Evolutionary conservation across 2,888 invertebrate genomes (phyloP).

Genomic region (Caenorhabditis doughertyi): DNA sequence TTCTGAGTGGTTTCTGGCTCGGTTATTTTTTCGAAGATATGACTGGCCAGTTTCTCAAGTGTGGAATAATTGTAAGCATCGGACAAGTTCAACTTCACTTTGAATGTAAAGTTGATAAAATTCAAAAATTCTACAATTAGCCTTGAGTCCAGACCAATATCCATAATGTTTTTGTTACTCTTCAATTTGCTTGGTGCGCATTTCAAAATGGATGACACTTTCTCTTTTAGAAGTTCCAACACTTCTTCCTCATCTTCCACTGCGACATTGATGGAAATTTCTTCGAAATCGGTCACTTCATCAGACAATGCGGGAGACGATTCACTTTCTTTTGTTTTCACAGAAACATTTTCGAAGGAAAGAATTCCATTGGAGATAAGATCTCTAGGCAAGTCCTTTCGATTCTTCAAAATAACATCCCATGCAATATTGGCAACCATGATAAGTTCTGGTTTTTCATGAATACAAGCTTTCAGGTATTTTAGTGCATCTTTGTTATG

Average conservation of each 20-base stretch:
- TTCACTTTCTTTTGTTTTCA: slow-evolving; percentile 21
- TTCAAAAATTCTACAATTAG: slow-evolving; percentile 64
- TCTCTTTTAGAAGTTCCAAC: slow-evolving; percentile 50
- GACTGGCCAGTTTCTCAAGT: slow-evolving; percentile 60
- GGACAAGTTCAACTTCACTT: slow-evolving; percentile 65
- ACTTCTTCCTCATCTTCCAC: slow-evolving; percentile 63
- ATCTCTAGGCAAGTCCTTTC: slow-evolving; percentile 73
- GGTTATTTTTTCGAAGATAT: slow-evolving; percentile 53
- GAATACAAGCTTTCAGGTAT: slow-evolving; percentile 71
- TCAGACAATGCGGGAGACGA: slow-evolving; percentile 8
- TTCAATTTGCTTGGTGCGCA: slow-evolving; percentile 46
- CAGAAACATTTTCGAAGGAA: slow-evolving; percentile 31
- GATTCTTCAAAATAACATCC: slow-evolving; percentile 69
- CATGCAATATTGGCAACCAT: slow-evolving; percentile 78
- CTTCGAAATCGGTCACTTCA: slow-evolving; percentile 28
- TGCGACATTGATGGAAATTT: slow-evolving; percentile 36
- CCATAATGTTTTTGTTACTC: slow-evolving; percentile 72
- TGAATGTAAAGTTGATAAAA: slow-evolving; percentile 60
- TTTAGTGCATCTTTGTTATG: slow-evolving; percentile 73
- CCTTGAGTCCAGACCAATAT: slow-evolving; percentile 74
- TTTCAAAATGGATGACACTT: slow-evolving; percentile 39
- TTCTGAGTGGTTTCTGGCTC: neutral
- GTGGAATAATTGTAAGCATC: slow-evolving; percentile 72
- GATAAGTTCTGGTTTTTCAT: slow-evolving; percentile 67
- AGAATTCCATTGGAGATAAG: slow-evolving; percentile 52